Conservation (phyloP, 2,888 invertebrate genomes). For the Cerastis rubricosa region DNA sequence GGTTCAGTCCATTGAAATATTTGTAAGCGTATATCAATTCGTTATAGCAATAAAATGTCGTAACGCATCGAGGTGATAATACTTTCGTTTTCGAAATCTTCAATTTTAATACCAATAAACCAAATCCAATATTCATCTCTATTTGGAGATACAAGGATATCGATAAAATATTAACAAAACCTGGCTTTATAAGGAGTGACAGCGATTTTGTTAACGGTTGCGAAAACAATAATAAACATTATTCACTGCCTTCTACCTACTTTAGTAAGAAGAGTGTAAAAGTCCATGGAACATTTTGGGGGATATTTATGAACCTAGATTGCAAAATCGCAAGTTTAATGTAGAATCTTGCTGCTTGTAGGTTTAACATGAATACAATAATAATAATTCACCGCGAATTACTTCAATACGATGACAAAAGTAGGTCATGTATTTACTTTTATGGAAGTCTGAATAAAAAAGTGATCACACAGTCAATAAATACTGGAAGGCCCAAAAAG, state of each 20-base stretch:
- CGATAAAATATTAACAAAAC: conserved; percentile 46
- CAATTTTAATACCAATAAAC: conserved; percentile 41
- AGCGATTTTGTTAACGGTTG: conserved; percentile 40
- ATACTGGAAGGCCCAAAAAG: conserved; percentile 1
- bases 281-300: background rate
- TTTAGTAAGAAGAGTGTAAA: conserved; percentile 1
- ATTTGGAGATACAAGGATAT: conserved; percentile 61
- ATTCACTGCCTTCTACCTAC: conserved; percentile 4
- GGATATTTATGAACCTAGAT: conserved; percentile 21
- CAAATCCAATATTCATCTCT: conserved; percentile 54
- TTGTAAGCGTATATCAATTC: conserved; percentile 37
- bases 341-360: background rate
- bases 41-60: conserved; percentile 46
- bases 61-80: conserved; percentile 48
- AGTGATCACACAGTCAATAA: background rate
- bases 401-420: background rate
- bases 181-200: conserved; percentile 44
- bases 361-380: background rate
- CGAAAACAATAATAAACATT: conserved; percentile 45
- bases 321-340: conserved; percentile 9
- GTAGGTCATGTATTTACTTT: background rate
- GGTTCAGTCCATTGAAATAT: conserved; percentile 19
- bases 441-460: background rate
- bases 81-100: conserved; percentile 60
- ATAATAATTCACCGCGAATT: background rate